Conservation (phyloP, 1,140 invertebrate genomes). For the Heliothis subflexa region DNA sequence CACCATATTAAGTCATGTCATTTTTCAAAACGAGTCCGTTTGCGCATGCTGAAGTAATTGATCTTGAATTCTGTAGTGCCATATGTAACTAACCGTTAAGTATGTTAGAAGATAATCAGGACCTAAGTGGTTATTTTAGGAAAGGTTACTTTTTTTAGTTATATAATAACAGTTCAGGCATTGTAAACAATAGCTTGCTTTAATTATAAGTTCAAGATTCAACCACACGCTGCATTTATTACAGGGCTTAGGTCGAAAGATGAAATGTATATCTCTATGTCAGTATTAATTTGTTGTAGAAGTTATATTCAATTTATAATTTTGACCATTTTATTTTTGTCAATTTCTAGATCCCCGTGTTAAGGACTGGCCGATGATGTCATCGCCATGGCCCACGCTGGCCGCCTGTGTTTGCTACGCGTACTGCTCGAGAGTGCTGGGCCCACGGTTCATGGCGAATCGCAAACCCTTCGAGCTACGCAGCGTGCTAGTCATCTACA, state of each 20-base stretch:
- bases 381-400: constrained; percentile 95
- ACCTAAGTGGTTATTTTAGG: not conserved
- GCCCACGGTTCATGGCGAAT: constrained; percentile 96
- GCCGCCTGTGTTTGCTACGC: constrained; percentile 94
- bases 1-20: not conserved
- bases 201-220: not conserved
- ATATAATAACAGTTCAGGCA: not conserved
- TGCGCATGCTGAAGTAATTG: not conserved
- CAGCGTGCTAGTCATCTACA: constrained; percentile 94
- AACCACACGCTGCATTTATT: no score
- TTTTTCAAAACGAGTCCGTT: not conserved
- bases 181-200: not conserved
- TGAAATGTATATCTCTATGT: no score
- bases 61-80: not conserved
- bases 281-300: no score
- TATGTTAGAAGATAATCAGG: no score
- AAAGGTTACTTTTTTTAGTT: not conserved
- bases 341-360: constrained; percentile 93
- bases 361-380: constrained; percentile 96
- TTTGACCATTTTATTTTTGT: not conserved
- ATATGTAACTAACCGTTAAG: not conserved
- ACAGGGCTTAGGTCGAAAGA: no score
- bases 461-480: constrained; percentile 95
- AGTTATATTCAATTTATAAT: not conserved
- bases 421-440: constrained; percentile 93